Evolutionary conservation across 2,113 vertebrate species (phyloP).

Genomic region (Rhea pennata): DNA sequence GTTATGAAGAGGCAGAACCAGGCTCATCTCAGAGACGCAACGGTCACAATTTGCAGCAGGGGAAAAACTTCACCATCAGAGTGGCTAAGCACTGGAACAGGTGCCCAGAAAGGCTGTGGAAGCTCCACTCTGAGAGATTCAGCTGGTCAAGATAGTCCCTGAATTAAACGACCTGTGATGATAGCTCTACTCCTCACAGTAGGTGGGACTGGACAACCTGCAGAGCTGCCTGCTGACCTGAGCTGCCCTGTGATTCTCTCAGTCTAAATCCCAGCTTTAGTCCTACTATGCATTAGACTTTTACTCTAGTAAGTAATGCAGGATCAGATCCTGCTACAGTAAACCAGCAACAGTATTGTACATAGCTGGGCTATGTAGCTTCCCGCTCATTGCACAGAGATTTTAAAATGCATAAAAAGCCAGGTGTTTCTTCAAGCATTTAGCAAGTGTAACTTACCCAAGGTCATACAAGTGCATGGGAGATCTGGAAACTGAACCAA

Average conservation of each 20-base stretch:
- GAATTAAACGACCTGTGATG: not conserved
- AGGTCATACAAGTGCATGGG: not conserved
- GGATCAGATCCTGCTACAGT: not conserved
- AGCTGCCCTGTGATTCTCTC: not conserved
- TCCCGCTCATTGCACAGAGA: not conserved
- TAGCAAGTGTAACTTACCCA: not conserved
- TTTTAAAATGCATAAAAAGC: not conserved
- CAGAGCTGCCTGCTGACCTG: not conserved
- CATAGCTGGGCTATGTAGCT: not conserved
- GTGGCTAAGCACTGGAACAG: not conserved
- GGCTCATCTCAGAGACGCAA: not conserved
- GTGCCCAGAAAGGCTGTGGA: not conserved
- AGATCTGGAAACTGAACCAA: not conserved
- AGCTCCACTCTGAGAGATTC: not conserved
- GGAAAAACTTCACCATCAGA: not conserved
- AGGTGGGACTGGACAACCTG: not conserved
- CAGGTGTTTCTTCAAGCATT: constrained; percentile 10
- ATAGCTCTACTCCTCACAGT: not conserved
- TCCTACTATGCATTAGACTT: not conserved
- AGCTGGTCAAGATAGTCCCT: not conserved
- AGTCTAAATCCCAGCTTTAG: not conserved
- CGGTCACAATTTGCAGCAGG: not conserved
- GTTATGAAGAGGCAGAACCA: not conserved
- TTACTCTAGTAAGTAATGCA: not conserved
- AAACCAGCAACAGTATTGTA: not conserved